Base-by-base conservation (phyloP, 2,888 invertebrate genomes). In the Ichneumon xanthorius region DNA sequence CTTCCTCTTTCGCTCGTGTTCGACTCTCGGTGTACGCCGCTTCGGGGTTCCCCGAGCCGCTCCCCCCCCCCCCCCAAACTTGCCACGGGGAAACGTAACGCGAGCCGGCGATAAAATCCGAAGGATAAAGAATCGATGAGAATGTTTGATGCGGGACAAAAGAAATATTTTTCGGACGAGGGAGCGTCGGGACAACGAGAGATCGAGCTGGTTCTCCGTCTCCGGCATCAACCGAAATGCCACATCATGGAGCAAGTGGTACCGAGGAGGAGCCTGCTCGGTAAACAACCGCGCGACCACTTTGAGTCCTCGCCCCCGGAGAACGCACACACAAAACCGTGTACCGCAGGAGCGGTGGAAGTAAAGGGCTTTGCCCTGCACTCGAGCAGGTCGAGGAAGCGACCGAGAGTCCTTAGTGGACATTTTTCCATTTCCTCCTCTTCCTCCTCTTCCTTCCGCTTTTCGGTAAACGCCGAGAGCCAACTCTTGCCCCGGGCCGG, bases 221-320 rank as follows among this genome's bases (percentile, higher is more conserved):
- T 77, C 71, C 67, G 76, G 84, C 80, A 79, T 61, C 63, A 65
- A 79, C 55, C 79, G 68, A 80, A 82, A 84, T 68, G 65, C 67
- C 71, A 84, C 78, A 70, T 80, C 70, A 40, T 1, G 48, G 45
- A 58, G 53, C 78, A 67, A 67, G 68, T 67, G 82, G 78, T 70
- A 73, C 26, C 53, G 81, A 55, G 80, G 45, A 48, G 77, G 45
- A 85, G 63, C 30, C 37, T 72, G 70, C 61, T 73, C 73, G 30
- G 84, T 78, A 81, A 84, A 84, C 84, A 84, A 84, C 61, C 77
- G 48, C 79, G 61, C 79, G 68, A 84, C 58, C 68, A 76, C 80
- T 80, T 77, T 80, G 73, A 72, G 53, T 78, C 77, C 45, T 61
- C 45, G 53, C 6, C 22, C 58, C 58, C 22, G 3, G 50, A 65